Percentiles rank a stretch among this genome's conserved stretches.
These are phyloP conservation scores for Isichthys henryi DNA, from an alignment of 2,113 vertebrate genomes.

Conservation along the genomic window DNA sequence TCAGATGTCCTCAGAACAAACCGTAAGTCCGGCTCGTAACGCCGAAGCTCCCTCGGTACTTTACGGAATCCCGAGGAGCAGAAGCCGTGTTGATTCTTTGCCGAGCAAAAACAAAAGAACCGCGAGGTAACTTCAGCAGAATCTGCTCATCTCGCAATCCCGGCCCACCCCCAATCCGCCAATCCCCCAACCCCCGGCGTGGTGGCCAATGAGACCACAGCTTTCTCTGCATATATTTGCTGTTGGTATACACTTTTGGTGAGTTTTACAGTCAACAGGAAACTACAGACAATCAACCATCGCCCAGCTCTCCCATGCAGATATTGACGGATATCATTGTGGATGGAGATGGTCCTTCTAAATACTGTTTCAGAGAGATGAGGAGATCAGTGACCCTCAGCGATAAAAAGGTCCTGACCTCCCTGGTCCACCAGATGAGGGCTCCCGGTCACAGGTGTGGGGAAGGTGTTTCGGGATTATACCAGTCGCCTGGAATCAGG, in stretches of 20 bases:
- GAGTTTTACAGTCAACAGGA: neutral
- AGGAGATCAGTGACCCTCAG: neutral
- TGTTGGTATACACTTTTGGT: neutral
- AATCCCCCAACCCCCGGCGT: too few relatives aligned
- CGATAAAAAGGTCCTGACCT: neutral
- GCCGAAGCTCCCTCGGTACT: neutral
- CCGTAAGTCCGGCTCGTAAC: neutral
- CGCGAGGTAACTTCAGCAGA: neutral
- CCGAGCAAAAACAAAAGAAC: neutral
- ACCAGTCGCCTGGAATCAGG: neutral
- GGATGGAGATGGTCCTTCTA: neutral
- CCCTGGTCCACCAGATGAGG: neutral
- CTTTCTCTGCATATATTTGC: neutral
- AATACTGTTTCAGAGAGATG: neutral
- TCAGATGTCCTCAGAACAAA: neutral
- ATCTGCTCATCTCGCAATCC: neutral
- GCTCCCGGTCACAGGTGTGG: neutral
- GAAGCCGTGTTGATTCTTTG: neutral
- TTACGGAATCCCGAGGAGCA: neutral
- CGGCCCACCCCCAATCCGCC: neutral
- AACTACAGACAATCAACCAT: neutral
- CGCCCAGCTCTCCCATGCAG: neutral
- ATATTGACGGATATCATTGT: neutral
- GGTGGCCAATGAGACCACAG: neutral
- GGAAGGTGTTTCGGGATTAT: neutral